Evolutionary conservation across 2,797 vertebrate species (phyloP).

Genomic region (Anolis apletophallus): DNA sequence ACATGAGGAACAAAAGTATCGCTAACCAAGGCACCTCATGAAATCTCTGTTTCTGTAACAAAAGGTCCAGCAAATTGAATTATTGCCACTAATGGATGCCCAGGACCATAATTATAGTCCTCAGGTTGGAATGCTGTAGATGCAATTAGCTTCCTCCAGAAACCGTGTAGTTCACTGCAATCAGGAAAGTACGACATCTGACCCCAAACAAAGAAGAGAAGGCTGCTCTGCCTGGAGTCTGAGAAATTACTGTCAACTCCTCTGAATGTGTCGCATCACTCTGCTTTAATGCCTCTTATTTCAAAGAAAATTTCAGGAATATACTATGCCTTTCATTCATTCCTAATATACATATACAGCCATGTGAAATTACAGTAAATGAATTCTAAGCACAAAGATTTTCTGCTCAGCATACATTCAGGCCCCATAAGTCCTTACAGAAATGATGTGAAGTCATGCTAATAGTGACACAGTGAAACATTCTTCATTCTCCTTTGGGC

Average conservation of each 20-base stretch:
- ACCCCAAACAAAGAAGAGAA: conserved; percentile 20
- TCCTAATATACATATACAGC: not conserved
- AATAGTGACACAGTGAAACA: not conserved
- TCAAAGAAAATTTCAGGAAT: not conserved
- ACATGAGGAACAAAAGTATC: conserved; percentile 61
- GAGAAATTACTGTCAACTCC: conserved; percentile 26
- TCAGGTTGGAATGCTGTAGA: conserved; percentile 50
- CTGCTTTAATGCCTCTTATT: conserved; percentile 9
- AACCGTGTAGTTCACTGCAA: conserved; percentile 34
- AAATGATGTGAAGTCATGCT: not conserved
- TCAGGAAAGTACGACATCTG: conserved; percentile 43
- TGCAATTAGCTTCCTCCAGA: conserved; percentile 61
- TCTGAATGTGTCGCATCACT: not conserved
- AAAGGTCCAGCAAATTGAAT: conserved; percentile 73
- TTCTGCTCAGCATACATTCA: not conserved
- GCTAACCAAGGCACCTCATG: conserved; percentile 43
- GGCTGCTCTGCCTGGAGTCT: conserved; percentile 25
- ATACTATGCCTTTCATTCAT: not conserved
- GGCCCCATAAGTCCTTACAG: conserved; percentile 5
- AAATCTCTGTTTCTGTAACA: conserved; percentile 58
- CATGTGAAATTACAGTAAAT: not conserved
- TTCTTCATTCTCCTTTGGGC: not conserved
- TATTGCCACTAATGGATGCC: conserved; percentile 56
- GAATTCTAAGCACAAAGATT: not conserved
- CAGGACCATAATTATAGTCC: conserved; percentile 39